Evolutionary conservation across 2,888 invertebrate species (phyloP).

Genomic region (Podabrus alpinus): DNA sequence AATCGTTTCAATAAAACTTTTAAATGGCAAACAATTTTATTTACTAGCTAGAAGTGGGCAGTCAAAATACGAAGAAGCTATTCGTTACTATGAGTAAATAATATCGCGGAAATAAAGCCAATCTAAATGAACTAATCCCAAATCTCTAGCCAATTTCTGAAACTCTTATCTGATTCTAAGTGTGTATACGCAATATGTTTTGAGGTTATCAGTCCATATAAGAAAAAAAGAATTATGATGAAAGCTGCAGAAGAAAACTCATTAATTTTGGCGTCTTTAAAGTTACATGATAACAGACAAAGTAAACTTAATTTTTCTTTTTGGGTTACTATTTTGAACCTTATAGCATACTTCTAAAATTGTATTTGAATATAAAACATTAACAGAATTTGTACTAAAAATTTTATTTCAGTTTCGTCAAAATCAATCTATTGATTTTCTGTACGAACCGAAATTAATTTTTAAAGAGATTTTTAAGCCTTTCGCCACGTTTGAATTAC

Average conservation of each 20-base stretch:
- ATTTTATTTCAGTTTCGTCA: neutral
- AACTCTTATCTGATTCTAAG: conserved; percentile 35
- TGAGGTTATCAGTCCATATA: conserved; percentile 24
- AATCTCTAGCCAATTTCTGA: conserved; percentile 38
- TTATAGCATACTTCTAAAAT: neutral
- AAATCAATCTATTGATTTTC: neutral
- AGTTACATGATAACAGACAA: conserved; percentile 14
- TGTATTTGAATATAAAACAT: neutral
- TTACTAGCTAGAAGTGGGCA: neutral
- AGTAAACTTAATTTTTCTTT: conserved; percentile 15
- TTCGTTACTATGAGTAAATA: neutral
- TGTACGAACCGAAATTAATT: neutral
- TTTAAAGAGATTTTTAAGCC: neutral
- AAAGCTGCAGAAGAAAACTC: conserved; percentile 18
- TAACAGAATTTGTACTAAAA: neutral
- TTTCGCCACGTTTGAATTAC: no score
- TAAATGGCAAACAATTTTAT: neutral
- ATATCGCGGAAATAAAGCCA: conserved; percentile 20
- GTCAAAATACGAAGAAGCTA: neutral
- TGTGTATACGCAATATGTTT: conserved; percentile 33
- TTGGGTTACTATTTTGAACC: neutral
- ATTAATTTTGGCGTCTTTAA: conserved; percentile 14
- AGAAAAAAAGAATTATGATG: conserved; percentile 22
- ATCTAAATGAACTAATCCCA: conserved; percentile 38
- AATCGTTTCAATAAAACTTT: neutral